Percentiles rank a stretch among this genome's conserved stretches.
phyloP scores from a whole-genome alignment of 2,113 vertebrate species.

The Laticauda laticaudata region DNA sequence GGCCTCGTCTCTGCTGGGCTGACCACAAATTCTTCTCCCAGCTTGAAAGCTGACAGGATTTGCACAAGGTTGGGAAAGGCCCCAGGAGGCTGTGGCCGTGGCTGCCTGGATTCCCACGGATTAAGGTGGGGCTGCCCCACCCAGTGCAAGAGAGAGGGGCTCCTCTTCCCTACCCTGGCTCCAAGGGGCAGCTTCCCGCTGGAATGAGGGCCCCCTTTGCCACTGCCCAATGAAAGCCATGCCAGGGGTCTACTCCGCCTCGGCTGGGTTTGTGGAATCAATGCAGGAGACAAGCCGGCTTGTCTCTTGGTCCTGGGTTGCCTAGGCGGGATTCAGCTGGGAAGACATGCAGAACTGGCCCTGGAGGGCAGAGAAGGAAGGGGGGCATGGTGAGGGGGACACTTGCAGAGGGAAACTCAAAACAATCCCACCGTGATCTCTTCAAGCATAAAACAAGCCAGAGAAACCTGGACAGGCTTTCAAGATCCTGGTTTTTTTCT shows the following conservation, averaged over 20 bases:
- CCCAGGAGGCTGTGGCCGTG: background rate
- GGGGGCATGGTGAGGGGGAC: rapidly evolving
- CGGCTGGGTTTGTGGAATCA: background rate
- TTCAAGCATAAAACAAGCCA: background rate
- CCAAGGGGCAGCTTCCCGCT: background rate
- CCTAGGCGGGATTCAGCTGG: background rate
- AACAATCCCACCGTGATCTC: background rate
- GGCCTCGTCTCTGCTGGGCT: background rate
- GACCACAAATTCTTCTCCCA: background rate
- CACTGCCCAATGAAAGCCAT: background rate
- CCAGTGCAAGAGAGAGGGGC: background rate
- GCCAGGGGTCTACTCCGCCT: background rate
- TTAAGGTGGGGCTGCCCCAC: background rate
- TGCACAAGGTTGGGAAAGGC: background rate
- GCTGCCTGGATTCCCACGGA: background rate
- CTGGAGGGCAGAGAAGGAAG: background rate
- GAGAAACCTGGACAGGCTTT: background rate
- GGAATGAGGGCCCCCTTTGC: too few species aligned
- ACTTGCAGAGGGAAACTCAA: background rate
- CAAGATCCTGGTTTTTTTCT: background rate
- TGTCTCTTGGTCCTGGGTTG: background rate
- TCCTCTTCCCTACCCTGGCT: background rate
- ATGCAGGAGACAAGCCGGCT: background rate
- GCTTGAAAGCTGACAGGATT: background rate
- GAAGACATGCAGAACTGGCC: background rate